Evolutionary conservation across 2,888 invertebrate genomes (phyloP).

Genomic region (Kryphioiulus occultus): DNA sequence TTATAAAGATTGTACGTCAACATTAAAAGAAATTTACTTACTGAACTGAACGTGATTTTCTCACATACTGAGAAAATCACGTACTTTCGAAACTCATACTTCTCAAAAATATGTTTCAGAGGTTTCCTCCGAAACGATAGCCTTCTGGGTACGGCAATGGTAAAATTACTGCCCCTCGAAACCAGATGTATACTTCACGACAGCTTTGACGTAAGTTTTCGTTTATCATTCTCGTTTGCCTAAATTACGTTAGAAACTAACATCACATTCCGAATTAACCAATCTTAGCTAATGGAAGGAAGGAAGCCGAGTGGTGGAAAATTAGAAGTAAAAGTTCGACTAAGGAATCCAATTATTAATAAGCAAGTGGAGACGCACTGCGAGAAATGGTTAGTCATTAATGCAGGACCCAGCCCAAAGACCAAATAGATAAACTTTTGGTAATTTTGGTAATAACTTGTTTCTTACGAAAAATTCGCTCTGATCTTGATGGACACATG

Average conservation of each 20-base stretch:
- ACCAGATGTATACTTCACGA: conserved; percentile 88
- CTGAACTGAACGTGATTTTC: too few relatives aligned
- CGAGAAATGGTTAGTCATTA: conserved; percentile 90
- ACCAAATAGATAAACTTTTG: background rate
- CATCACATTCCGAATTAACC: background rate
- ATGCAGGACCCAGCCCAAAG: background rate
- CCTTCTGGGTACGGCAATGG: conserved; percentile 79
- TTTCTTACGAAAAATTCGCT: background rate
- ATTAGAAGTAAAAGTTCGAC: conserved; percentile 83
- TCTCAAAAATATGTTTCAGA: too few relatives aligned
- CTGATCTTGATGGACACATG: background rate
- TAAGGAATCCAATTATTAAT: conserved; percentile 86
- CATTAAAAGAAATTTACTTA: too few relatives aligned
- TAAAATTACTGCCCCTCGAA: conserved; percentile 90
- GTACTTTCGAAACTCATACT: conserved; percentile 33
- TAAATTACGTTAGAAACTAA: background rate
- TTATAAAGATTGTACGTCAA: too few relatives aligned
- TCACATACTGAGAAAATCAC: too few relatives aligned
- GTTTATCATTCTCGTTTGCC: background rate
- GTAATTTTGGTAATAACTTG: background rate
- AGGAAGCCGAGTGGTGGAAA: conserved; percentile 87
- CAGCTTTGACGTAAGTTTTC: conserved; percentile 81
- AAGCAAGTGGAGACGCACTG: conserved; percentile 87
- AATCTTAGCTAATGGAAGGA: conserved; percentile 76
- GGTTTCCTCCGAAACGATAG: conserved; percentile 92